Percentiles rank a stretch among this genome's conserved stretches.
Evolutionary conservation across 2,888 invertebrate species (phyloP).

Genomic region (Trissolcus japonicus): DNA sequence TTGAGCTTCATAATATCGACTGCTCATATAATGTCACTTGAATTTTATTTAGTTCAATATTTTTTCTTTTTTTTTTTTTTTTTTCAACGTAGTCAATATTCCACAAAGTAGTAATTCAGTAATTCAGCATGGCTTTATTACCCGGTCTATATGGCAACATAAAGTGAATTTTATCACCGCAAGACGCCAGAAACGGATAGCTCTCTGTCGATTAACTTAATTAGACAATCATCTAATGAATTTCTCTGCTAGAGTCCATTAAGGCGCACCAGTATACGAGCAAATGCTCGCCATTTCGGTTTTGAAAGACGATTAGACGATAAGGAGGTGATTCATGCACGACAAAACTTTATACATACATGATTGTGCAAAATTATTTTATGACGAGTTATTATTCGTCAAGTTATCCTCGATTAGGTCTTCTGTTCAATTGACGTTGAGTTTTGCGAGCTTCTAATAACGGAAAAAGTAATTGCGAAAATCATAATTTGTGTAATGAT

Average conservation of each 20-base stretch:
- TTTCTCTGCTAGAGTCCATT: conserved; percentile 62
- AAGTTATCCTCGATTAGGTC: too few species aligned
- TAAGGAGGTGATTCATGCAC: conserved; percentile 45
- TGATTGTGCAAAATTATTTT: too few species aligned
- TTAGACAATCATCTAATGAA: conserved; percentile 73
- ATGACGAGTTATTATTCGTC: too few species aligned
- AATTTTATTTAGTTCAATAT: conserved; percentile 24
- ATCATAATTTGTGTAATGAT: too few species aligned
- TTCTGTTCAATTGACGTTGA: too few species aligned
- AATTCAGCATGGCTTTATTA: conserved; percentile 59
- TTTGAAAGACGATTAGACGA: conserved; percentile 53
- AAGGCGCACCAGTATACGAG: conserved; percentile 58
- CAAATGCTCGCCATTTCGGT: conserved; percentile 49
- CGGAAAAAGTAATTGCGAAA: too few species aligned
- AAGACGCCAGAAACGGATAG: conserved; percentile 63
- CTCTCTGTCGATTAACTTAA: conserved; percentile 72
- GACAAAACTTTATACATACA: conserved; percentile 26
- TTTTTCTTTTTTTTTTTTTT: conserved; percentile 29
- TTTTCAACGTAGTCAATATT: conserved; percentile 54
- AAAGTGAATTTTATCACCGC: conserved; percentile 64
- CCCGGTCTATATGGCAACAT: conserved; percentile 59
- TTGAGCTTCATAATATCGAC: too few species aligned
- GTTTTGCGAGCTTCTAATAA: too few species aligned
- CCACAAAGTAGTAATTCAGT: conserved; percentile 62
- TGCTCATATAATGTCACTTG: conserved; percentile 2